Conservation (phyloP, 2,888 invertebrate genomes). For the Netelia inedita region DNA sequence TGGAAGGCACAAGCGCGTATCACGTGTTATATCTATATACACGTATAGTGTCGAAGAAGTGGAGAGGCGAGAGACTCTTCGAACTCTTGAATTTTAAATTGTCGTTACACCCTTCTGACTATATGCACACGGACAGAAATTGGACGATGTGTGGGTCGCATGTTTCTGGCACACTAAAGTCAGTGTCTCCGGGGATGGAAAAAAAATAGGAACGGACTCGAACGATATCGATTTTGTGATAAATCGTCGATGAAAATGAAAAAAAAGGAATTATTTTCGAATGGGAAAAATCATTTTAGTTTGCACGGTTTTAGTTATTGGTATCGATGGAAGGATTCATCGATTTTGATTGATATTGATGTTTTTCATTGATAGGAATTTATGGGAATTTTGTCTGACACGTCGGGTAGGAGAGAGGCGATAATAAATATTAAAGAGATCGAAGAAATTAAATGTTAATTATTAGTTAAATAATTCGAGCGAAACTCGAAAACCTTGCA, state of each 20-base stretch:
- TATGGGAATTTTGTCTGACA: too few species aligned
- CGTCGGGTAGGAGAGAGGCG: too few species aligned
- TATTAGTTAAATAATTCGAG: too few species aligned
- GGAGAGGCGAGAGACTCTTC: slow-evolving; percentile 17
- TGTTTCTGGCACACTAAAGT: not conserved
- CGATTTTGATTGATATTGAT: too few species aligned
- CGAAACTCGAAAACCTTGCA: too few species aligned
- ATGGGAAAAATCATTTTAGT: too few species aligned
- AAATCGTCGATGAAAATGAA: not conserved
- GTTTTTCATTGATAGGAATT: too few species aligned
- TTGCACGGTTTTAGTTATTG: too few species aligned
- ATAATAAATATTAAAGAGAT: too few species aligned
- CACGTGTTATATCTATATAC: not conserved
- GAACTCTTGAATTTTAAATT: slow-evolving; percentile 56
- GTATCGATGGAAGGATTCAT: too few species aligned
- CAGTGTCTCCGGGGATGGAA: not conserved
- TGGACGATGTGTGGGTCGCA: not conserved
- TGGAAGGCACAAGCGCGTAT: slow-evolving; percentile 20
- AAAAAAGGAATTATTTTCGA: not conserved
- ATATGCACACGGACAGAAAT: not conserved
- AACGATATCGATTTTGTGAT: not conserved
- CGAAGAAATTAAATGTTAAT: too few species aligned
- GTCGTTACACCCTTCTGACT: slow-evolving; percentile 27
- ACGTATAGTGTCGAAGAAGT: not conserved
- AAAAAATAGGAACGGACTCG: not conserved